Percentiles rank a stretch among this genome's conserved stretches.
Evolutionary conservation across 2,113 vertebrate species (phyloP).

Genomic region (Malurus cyaneus): DNA sequence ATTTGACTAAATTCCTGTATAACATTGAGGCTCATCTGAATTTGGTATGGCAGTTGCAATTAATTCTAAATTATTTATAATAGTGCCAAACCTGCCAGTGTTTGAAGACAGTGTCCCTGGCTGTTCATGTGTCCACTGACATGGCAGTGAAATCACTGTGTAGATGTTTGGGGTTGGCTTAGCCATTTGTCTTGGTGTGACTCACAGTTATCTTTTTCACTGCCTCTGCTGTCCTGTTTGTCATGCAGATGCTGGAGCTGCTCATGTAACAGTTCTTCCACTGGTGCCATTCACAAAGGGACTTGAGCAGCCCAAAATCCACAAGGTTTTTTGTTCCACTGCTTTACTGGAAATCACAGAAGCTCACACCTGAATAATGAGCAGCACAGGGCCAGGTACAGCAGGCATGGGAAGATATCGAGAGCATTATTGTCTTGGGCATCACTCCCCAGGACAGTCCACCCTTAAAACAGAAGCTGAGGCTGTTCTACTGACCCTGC

Average conservation of each 20-base stretch:
- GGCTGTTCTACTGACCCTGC: background rate
- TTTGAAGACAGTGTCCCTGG: background rate
- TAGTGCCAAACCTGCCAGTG: background rate
- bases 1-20: background rate
- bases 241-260: background rate
- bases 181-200: background rate
- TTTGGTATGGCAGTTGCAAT: background rate
- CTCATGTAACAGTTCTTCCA: accelerated
- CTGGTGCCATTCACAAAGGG: background rate
- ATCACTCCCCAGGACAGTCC: background rate
- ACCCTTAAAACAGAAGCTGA: background rate
- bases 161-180: background rate
- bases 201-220: background rate
- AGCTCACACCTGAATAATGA: background rate
- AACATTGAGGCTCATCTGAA: background rate
- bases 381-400: background rate
- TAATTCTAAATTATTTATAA: background rate
- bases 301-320: background rate
- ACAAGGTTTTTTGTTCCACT: background rate
- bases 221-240: background rate
- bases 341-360: background rate
- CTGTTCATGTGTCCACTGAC: background rate
- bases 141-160: background rate
- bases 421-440: background rate
- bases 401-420: background rate